Evolutionary conservation across 2,797 vertebrate species (phyloP).

Genomic region (Leptatherina wallacei): DNA sequence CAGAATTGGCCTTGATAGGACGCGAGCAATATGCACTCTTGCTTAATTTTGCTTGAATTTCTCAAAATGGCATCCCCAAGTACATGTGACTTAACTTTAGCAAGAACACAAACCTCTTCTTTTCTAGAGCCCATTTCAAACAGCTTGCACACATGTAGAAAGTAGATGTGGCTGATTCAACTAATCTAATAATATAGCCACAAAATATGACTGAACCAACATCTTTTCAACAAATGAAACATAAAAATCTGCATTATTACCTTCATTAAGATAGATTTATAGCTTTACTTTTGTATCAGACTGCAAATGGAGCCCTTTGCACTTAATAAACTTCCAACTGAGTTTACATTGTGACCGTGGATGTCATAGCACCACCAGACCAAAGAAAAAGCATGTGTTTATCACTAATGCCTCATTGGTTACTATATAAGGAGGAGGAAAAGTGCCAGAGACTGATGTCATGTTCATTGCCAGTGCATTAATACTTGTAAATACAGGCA

Average conservation of each 20-base stretch:
- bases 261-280: background rate
- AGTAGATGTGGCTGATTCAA: too few relatives aligned
- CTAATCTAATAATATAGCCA: too few relatives aligned
- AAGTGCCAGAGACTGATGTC: background rate
- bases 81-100: too few relatives aligned
- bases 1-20: background rate
- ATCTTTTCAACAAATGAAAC: background rate
- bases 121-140: too few relatives aligned
- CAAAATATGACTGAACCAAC: too few relatives aligned
- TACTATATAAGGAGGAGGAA: background rate
- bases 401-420: background rate
- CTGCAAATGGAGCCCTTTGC: background rate
- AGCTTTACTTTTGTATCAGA: background rate
- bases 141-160: too few relatives aligned
- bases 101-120: too few relatives aligned
- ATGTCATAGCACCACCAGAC: background rate
- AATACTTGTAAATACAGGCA: background rate
- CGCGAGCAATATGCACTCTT: background rate
- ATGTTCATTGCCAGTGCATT: background rate
- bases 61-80: too few relatives aligned
- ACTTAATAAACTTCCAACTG: background rate
- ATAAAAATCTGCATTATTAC: background rate
- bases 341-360: background rate
- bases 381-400: background rate
- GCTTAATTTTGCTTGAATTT: background rate